Evolutionary conservation across 2,113 vertebrate genomes (phyloP).

Genomic region (Eulemur rufifrons): DNA sequence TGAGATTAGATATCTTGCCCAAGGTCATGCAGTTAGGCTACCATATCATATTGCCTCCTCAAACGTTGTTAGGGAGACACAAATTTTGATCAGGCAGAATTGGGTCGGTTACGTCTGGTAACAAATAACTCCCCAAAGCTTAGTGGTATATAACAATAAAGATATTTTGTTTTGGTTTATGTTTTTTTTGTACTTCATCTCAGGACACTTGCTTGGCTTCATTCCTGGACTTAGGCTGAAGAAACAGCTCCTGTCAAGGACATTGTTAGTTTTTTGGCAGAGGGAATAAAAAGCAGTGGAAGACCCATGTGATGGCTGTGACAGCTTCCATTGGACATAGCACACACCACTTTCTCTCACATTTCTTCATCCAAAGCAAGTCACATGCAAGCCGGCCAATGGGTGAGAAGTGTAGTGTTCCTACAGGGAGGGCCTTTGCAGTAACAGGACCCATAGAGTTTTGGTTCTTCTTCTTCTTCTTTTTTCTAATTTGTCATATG

Average conservation of each 20-base stretch:
- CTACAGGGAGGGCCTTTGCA: neutral
- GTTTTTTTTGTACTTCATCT: neutral
- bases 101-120: neutral
- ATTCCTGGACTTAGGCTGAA: neutral
- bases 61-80: neutral
- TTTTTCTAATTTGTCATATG: neutral
- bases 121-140: neutral
- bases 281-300: neutral
- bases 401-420: neutral
- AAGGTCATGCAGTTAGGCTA: neutral
- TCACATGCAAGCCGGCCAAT: neutral
- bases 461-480: neutral
- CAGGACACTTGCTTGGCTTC: neutral
- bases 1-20: neutral
- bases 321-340: neutral
- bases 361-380: neutral
- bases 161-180: neutral
- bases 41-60: neutral
- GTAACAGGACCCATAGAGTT: neutral
- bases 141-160: neutral
- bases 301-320: neutral
- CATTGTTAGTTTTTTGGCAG: neutral
- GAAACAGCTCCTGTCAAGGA: neutral
- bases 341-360: neutral
- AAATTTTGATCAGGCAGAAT: neutral